Evolutionary conservation across 2,113 vertebrate genomes (phyloP).

Genomic region (Stercorarius parasiticus): DNA sequence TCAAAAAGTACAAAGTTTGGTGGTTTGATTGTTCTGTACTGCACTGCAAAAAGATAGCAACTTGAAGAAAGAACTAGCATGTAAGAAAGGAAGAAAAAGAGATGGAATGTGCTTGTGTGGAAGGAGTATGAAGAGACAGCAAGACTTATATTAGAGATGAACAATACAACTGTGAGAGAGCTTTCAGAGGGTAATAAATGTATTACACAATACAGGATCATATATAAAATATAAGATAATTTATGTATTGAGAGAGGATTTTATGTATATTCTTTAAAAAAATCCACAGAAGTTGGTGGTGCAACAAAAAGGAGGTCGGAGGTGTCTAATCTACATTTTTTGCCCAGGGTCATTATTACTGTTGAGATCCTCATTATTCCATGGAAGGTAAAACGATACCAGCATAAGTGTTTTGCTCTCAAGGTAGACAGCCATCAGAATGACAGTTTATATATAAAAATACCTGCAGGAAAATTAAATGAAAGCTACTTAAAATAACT

Average conservation of each 20-base stretch:
- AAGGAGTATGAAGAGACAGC: not conserved
- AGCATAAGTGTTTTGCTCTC: not conserved
- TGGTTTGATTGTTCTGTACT: conserved; percentile 20
- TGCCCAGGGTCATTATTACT: not conserved
- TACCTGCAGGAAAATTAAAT: not conserved
- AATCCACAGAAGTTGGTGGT: not conserved
- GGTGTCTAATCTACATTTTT: not conserved
- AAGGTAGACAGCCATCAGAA: not conserved
- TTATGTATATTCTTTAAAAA: not conserved
- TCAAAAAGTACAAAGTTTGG: conserved; percentile 31
- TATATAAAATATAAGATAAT: not conserved
- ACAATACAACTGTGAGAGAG: not conserved
- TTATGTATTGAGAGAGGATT: not conserved
- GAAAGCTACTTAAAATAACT: not conserved
- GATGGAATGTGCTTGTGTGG: not conserved
- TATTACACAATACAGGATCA: not conserved
- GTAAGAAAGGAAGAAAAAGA: conserved; percentile 19
- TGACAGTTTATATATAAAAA: not conserved
- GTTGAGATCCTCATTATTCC: not conserved
- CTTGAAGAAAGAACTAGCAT: conserved; percentile 28
- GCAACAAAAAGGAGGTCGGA: not conserved
- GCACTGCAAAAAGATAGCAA: not conserved
- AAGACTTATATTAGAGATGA: not conserved
- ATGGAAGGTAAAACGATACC: not conserved
- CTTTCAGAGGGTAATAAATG: not conserved